Evolutionary conservation across 2,113 vertebrate genomes (phyloP), one percentile per base, ranked within the genome.

Genomic region (Ascaphus truei): DNA sequence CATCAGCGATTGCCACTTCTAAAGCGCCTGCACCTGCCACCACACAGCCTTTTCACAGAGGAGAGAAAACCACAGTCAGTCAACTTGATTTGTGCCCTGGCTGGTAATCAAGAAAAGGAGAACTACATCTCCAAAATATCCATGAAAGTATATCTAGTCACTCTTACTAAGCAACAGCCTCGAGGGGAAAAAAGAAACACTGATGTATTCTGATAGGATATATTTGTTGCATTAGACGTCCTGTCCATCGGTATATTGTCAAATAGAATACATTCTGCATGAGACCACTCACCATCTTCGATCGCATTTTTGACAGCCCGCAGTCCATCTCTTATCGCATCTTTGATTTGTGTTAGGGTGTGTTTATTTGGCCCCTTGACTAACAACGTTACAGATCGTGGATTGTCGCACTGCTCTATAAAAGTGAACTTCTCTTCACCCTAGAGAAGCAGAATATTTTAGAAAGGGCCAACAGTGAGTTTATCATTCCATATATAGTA

Each of bases 401-500:
- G 97, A 80, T 96, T 96, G 12, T 90, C 83, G 45, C 96, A 99
- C 39, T 97, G 93, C 84, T 99, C 96, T 3, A 99, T 91, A 47
- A 97, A 99, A 0, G 96, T 98, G 84, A 84, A 99, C 20, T 99
- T 99, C 81, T 99, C 96, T 82, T 99, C 97, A 29, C 96, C 97
- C 97, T 99, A 72, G 0, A 73, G 57, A 57, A 18, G 5, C 15
- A 10, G 7, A 25, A 27, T 33, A 29, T 4, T 33, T 23, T n/a
- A 39, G 3, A 31, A 11, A 29, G 4, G 7, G 2, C 23, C 7
- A 25, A 15, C 15, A 37, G 13, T 5, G 12, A 12, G n/a, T n/a
- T n/a, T n/a, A n/a, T n/a, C n/a, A n/a, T n/a, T n/a, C n/a, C n/a
- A n/a, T n/a, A n/a, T n/a, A n/a, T n/a, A n/a, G n/a, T n/a, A n/a